These are phyloP conservation scores for Hystrix brachyura DNA, from an alignment of 2,113 vertebrate species.

Conservation along the genomic window DNA sequence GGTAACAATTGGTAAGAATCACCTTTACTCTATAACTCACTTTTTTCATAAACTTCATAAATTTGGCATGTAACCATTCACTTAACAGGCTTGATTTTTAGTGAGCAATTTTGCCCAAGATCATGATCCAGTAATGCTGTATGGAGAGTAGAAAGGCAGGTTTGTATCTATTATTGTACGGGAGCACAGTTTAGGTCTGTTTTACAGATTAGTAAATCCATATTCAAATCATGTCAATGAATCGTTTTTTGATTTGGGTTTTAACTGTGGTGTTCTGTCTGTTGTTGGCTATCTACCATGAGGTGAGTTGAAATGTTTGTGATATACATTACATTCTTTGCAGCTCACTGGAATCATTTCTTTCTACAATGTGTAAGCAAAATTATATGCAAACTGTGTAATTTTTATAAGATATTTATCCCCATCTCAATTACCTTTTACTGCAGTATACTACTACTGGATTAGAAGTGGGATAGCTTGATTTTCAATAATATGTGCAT, in stretches of 20 bases:
- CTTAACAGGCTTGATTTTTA: conserved; percentile 21
- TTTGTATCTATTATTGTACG: neutral
- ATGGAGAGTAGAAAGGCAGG: neutral
- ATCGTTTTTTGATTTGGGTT: neutral
- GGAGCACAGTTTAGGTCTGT: neutral
- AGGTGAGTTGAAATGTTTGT: neutral
- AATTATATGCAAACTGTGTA: neutral
- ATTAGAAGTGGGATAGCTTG: neutral
- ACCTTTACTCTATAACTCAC: neutral
- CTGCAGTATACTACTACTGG: neutral
- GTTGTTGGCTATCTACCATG: neutral
- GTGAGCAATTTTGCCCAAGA: neutral
- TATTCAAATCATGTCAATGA: neutral
- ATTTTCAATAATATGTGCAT: neutral
- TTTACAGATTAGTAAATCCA: neutral
- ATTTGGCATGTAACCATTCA: neutral
- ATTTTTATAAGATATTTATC: neutral
- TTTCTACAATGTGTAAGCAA: neutral
- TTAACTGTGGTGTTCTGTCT: neutral
- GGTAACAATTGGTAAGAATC: neutral
- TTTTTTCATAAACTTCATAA: neutral
- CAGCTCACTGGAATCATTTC: neutral
- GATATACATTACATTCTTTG: neutral
- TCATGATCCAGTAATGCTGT: neutral
- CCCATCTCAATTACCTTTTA: neutral